Evolutionary conservation across 2,888 invertebrate species (phyloP).

Genomic region (Caenorhabditis sp.): DNA sequence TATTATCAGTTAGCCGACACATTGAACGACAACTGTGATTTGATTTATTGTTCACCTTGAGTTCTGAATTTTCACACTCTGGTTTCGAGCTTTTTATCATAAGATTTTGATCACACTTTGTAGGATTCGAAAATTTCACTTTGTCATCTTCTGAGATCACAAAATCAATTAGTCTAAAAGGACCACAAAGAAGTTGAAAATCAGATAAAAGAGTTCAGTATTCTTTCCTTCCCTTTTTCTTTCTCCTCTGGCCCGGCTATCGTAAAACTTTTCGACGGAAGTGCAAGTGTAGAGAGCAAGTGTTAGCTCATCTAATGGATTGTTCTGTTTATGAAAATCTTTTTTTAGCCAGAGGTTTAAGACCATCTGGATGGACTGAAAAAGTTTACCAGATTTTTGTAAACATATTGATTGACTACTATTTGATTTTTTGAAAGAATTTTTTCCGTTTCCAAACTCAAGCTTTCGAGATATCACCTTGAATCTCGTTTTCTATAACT

Average conservation of each 20-base stretch:
- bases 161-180: conserved; percentile 12
- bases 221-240: neutral
- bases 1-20: conserved; percentile 1
- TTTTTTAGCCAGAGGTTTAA: neutral
- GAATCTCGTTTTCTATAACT: neutral
- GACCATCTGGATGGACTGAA: neutral
- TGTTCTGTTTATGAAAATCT: neutral
- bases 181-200: neutral
- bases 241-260: neutral
- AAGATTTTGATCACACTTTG: neutral
- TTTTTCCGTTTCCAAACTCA: neutral
- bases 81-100: neutral
- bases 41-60: conserved; percentile 3
- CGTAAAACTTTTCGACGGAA: neutral
- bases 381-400: too few relatives aligned
- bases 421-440: too few relatives aligned
- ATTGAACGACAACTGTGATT: conserved; percentile 1
- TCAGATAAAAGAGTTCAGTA: conserved; percentile 5
- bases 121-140: neutral
- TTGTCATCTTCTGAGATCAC: neutral
- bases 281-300: neutral
- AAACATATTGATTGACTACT: too few relatives aligned
- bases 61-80: conserved; percentile 3
- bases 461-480: neutral
- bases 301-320: neutral